These are phyloP conservation scores for Oscheius sp. DNA, from an alignment of 2,888 invertebrate species.

Conservation along the genomic window DNA sequence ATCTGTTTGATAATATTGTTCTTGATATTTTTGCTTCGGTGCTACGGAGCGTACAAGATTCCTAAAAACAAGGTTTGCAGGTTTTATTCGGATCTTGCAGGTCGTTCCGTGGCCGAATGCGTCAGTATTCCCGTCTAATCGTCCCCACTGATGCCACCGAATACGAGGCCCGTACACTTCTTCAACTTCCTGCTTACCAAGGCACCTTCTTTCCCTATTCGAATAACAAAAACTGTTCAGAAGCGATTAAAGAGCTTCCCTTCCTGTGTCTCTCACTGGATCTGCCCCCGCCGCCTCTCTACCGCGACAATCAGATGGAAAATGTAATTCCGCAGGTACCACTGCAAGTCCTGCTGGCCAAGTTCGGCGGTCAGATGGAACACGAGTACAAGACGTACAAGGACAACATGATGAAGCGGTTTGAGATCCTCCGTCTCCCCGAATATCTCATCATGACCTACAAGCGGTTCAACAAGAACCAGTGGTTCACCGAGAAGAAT, in stretches of 20 bases:
- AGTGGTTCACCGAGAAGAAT: slow-evolving; percentile 98
- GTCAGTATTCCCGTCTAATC: slow-evolving; percentile 84
- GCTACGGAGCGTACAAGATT: too few species aligned
- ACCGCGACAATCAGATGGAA: slow-evolving; percentile 96
- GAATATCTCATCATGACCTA: slow-evolving; percentile 86
- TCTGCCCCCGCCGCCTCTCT: slow-evolving; percentile 94
- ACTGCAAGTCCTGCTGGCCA: slow-evolving; percentile 89
- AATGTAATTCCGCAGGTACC: slow-evolving; percentile 96
- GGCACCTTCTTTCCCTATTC: slow-evolving; percentile 39
- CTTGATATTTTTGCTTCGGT: too few species aligned
- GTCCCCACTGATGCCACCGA: slow-evolving; percentile 84
- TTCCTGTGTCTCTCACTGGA: slow-evolving; percentile 97
- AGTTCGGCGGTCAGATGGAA: slow-evolving; percentile 93
- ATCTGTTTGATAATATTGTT: too few species aligned
- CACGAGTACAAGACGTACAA: slow-evolving; percentile 99
- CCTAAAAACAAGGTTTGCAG: too few species aligned
- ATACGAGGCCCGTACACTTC: slow-evolving; percentile 55
- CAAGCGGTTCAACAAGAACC: slow-evolving; percentile 97
- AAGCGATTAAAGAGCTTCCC: slow-evolving; percentile 88
- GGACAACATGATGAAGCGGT: slow-evolving; percentile 95
- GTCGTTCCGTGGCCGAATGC: slow-evolving; percentile 83
- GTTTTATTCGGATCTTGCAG: slow-evolving; percentile 37
- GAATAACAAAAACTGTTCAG: slow-evolving; percentile 72
- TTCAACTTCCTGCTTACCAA: slow-evolving; percentile 67
- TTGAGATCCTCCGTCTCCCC: slow-evolving; percentile 87